Base-by-base conservation (phyloP, 2,888 invertebrate genomes). In the Hypselothyrea guttata region DNA sequence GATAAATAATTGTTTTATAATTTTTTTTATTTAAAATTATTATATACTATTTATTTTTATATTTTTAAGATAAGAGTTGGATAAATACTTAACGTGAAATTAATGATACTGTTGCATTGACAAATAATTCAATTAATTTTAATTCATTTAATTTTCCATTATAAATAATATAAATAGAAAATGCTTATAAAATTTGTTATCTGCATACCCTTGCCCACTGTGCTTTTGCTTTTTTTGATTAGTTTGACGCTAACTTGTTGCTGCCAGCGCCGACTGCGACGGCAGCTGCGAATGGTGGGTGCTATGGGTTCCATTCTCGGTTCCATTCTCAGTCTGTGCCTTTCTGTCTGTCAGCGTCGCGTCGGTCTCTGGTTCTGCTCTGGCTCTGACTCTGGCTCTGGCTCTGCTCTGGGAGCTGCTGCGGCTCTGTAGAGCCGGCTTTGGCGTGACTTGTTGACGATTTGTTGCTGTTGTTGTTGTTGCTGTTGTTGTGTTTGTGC, bases 401-500 rank as follows among this genome's bases (percentile, higher is more conserved):
- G 45, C 28, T 47, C 27, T 38, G 51, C 13, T 22, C 40, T 51
- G 46, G 30, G 45, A 41, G 13, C 53, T 47, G 48, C 22, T 22
- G 22, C 22, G 16, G 51, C 38, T 46, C 57, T 58, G 42, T 62
- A 46, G 47, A 69, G 77, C 77, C 78, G 73, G 73, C 83, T 84
- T 85, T 77, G 75, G 63, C 82, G 79, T 78, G 77, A 78, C 77
- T 78, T 78, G 77, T 78, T 84, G 81, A 81, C 78, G 84, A 71
- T 84, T 81, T 85, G 84, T 73, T 83, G 55, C 57, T 56, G 65
- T 65, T 54, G 46, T 55, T 48, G 45, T 71, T 59, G 31, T 37
- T 45, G 42, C 56, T 45, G 34, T 44, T 49, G 75, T 53, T 59
- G 35, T 48, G 55, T 42, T 44, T 27, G 53, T 30, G 56, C 54